Evolutionary conservation across 2,888 invertebrate genomes (phyloP).

Genomic region (Hirudinaria manillensis): DNA sequence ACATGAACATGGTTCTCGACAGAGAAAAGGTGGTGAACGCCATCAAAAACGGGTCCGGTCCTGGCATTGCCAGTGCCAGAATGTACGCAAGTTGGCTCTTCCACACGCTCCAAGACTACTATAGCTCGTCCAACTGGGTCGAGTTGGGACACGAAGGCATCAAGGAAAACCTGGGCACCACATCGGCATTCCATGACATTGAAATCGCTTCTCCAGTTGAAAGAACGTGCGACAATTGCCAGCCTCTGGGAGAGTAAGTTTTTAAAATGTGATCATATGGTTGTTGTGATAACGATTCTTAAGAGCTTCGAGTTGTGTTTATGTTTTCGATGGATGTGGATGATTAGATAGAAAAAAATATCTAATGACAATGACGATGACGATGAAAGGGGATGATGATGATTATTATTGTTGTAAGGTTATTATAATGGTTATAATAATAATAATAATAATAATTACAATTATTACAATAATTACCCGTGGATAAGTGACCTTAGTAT

Average conservation of each 20-base stretch:
- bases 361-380: too few species aligned
- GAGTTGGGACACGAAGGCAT: neutral
- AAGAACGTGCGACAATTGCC: conserved; percentile 2
- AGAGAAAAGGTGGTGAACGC: conserved; percentile 1
- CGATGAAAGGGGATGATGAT: too few species aligned
- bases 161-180: neutral
- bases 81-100: neutral
- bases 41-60: neutral
- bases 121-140: neutral
- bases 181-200: neutral
- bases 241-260: neutral
- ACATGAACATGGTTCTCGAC: neutral
- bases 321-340: too few species aligned
- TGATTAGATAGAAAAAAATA: too few species aligned
- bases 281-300: too few species aligned
- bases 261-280: too few species aligned
- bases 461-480: too few species aligned
- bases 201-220: neutral
- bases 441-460: too few species aligned
- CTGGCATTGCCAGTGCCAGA: neutral
- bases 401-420: too few species aligned
- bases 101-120: neutral
- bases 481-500: neutral
- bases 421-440: too few species aligned
- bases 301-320: too few species aligned